Evolutionary conservation across 2,888 invertebrate species (phyloP), one percentile per base, ranked within the genome.

Genomic region (Pyrocoelia pectoralis): DNA sequence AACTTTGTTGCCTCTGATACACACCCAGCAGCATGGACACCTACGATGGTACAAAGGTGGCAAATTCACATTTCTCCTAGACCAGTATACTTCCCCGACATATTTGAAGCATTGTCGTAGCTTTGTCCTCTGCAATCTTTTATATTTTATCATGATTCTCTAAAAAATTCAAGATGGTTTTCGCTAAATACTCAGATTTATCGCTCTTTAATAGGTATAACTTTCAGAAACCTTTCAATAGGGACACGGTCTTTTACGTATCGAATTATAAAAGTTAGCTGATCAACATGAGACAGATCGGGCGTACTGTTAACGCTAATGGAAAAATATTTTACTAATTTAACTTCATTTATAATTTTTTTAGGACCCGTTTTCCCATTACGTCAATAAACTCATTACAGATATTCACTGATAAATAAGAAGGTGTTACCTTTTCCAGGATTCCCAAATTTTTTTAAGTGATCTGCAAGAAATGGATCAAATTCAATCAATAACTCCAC

Each of bases 41-140:
- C 41, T 13, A 46, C 17, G 15, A 18, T 46, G 46, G 17, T 18
- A 46, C 46, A 46, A 46, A 46, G 17, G 18, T 46, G 58, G 71
- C 53, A 75, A 70, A 60, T 77, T 78, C 24, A 79, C 70, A 40
- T 40, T 49, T 71, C 65, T 65, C 75, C 69, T 52, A 73, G 56
- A 52, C 74, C 73, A 56, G 61, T 56, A 55, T 77, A 75, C 14
- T 57, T 65, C 13, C 75, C 75, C 9, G 72, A 64, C 74, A 76
- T 76, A 67, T 75, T 74, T 33, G 69, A 65, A 9, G 76, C 74
- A 70, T 75, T 76, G 67, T 76, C 50, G 69, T 64, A n/a, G 76
- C 74, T 70, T 75, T 76, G 68, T 75, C 50, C 50, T 50, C n/a
- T 46, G 18, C 17, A 69, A 17, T 46, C 17, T 46, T 46, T 17